These are phyloP conservation scores for Lasioglossum malachurum DNA, from an alignment of 2,888 invertebrate genomes.

Conservation along the genomic window DNA sequence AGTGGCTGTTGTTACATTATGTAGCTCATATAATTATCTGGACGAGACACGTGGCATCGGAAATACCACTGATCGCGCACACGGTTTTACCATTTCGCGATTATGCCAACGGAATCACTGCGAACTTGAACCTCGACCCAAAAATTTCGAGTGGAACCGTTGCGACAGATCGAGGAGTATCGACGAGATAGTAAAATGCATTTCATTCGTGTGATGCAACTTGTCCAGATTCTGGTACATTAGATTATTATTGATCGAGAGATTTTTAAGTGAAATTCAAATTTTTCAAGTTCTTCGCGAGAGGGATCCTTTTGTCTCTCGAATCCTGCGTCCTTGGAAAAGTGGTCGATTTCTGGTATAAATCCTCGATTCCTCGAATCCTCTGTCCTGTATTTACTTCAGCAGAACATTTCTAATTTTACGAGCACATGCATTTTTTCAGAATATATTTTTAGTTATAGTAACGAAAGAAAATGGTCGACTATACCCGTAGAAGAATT, in stretches of 20 bases:
- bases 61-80: neutral
- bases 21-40: neutral
- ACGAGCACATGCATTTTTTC: too few relatives aligned
- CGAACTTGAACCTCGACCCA: conserved; percentile 38
- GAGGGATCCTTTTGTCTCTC: neutral
- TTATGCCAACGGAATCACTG: conserved; percentile 5
- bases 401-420: too few relatives aligned
- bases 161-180: conserved; percentile 19
- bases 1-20: neutral
- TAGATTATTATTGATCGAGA: neutral
- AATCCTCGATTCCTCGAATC: conserved; percentile 48
- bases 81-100: neutral
- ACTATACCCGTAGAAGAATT: too few relatives aligned
- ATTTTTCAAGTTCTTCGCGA: too few relatives aligned
- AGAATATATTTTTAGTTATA: too few relatives aligned
- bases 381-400: neutral
- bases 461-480: too few relatives aligned
- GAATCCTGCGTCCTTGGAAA: neutral
- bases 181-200: neutral
- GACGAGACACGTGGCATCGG: neutral
- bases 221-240: neutral
- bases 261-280: neutral
- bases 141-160: conserved; percentile 21
- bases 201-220: neutral
- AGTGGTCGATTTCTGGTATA: conserved; percentile 5